A percentile compares a stretch with the other conserved stretches of the same genome.
Conservation (phyloP, 1,140 invertebrate species). For the Drosophila bipectinata region DNA sequence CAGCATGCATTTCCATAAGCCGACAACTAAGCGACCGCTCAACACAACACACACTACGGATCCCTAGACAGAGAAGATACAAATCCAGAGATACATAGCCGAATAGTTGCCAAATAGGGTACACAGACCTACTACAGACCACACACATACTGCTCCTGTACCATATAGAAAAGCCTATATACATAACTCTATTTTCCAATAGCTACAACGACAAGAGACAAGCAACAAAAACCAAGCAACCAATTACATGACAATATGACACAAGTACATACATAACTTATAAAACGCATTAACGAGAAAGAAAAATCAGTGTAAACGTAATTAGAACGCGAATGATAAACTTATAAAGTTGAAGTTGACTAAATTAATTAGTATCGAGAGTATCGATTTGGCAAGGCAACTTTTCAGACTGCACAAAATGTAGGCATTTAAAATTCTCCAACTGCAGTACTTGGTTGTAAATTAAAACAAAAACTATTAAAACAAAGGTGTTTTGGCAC, state of each 20-base stretch:
- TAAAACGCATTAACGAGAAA: slow-evolving; percentile 25
- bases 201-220: slow-evolving; percentile 46
- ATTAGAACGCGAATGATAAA: slow-evolving; percentile 29
- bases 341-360: slow-evolving; percentile 56
- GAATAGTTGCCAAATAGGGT: slow-evolving; percentile 68
- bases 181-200: slow-evolving; percentile 65
- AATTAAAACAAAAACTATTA: slow-evolving; percentile 37
- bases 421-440: slow-evolving; percentile 70
- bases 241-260: slow-evolving; percentile 80
- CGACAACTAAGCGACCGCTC: slow-evolving; percentile 42
- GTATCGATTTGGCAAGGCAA: slow-evolving; percentile 50
- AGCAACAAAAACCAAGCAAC: slow-evolving; percentile 55
- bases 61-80: slow-evolving; percentile 18
- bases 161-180: slow-evolving; percentile 43
- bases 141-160: slow-evolving; percentile 55
- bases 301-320: slow-evolving; percentile 24
- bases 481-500: slow-evolving; percentile 46
- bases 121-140: slow-evolving; percentile 14
- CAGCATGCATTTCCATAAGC: slow-evolving; percentile 78
- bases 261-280: slow-evolving; percentile 47
- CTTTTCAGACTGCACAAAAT: slow-evolving; percentile 74
- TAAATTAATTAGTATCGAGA: slow-evolving; percentile 48
- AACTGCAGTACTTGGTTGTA: slow-evolving; percentile 64
- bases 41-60: slow-evolving; percentile 27
- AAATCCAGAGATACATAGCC: slow-evolving; percentile 36